A percentile compares a stretch with the other conserved stretches of the same genome.
These are phyloP conservation scores for Magallana gigas DNA, from an alignment of 1,140 invertebrate genomes.

Conservation along the genomic window DNA sequence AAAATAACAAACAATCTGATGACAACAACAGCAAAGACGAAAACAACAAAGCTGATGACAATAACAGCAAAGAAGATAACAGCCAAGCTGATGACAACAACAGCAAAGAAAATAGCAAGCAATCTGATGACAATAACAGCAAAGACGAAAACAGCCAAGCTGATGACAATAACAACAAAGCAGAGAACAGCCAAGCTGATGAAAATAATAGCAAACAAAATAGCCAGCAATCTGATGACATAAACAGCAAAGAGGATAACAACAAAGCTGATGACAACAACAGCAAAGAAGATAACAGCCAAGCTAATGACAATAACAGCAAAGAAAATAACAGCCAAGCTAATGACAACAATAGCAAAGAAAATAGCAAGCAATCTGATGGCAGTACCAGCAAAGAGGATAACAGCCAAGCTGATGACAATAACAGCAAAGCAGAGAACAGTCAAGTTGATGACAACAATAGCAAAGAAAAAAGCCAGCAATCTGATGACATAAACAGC, in stretches of 20 bases:
- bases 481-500: not conserved
- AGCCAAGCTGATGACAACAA: not conserved
- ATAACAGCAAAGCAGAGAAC: not conserved
- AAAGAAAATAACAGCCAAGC: not conserved
- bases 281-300: not conserved
- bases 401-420: not conserved
- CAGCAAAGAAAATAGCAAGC: not conserved
- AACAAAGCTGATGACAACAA: not conserved
- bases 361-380: not conserved
- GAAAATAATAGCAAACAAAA: not conserved
- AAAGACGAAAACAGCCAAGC: not conserved
- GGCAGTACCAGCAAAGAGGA: not conserved
- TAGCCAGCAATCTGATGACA: not conserved
- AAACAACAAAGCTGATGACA: not conserved
- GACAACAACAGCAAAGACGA: not conserved
- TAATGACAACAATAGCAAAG: not conserved
- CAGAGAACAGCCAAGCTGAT: not conserved
- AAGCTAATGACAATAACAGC: not conserved
- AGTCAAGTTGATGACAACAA: not conserved
- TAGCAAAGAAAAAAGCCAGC: not conserved
- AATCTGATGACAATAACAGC: not conserved
- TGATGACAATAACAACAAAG: not conserved
- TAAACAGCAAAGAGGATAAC: not conserved
- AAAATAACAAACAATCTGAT: not conserved
- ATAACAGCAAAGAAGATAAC: not conserved